Evolutionary conservation across 2,113 vertebrate species (phyloP).

Genomic region (Takifugu bimaculatus): DNA sequence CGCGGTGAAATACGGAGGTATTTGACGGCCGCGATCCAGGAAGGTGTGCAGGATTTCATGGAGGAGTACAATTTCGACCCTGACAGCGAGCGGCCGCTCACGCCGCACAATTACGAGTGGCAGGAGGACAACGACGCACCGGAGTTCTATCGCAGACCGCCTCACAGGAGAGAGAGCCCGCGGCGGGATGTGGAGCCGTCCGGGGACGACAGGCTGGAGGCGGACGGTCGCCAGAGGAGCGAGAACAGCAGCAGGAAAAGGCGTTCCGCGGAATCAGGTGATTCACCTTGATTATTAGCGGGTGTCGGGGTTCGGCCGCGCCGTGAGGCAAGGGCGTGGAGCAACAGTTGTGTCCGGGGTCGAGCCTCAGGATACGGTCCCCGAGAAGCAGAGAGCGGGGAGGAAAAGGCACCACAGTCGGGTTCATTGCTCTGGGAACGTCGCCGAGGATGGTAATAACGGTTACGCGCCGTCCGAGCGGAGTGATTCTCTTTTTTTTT

Average conservation of each 20-base stretch:
- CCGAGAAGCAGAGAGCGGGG: not conserved
- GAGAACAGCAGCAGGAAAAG: slow-evolving; percentile 71
- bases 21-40: slow-evolving; percentile 60
- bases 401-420: not conserved
- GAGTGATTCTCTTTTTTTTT: not conserved
- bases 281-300: slow-evolving; percentile 13
- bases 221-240: slow-evolving; percentile 6
- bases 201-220: slow-evolving; percentile 59
- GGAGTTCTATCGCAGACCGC: slow-evolving; percentile 84
- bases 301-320: not conserved
- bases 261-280: slow-evolving; percentile 62
- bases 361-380: not conserved
- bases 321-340: not conserved
- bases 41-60: slow-evolving; percentile 70
- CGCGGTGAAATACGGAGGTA: slow-evolving; percentile 76
- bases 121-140: slow-evolving; percentile 76
- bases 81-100: slow-evolving; percentile 75
- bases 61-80: slow-evolving; percentile 88
- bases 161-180: slow-evolving; percentile 59
- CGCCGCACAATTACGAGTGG: slow-evolving; percentile 82
- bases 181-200: slow-evolving; percentile 63
- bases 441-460: too few species aligned
- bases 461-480: not conserved
- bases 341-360: slow-evolving; percentile 5
- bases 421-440: too few species aligned